Evolutionary conservation across 1,140 invertebrate genomes (phyloP).

Genomic region (Schlechtendalia chinensis): DNA sequence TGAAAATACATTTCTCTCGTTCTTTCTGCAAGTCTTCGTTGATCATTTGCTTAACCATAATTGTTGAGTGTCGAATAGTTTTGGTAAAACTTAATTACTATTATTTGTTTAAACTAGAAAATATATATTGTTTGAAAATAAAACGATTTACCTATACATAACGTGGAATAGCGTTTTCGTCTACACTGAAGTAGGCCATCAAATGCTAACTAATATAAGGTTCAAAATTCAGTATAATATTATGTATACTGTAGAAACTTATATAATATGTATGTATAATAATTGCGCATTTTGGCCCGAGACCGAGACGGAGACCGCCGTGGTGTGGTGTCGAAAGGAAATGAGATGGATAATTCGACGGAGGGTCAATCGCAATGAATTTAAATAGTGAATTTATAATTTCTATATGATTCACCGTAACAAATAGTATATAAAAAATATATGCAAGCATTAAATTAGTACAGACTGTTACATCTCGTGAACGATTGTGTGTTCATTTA

Average conservation of each 20-base stretch:
- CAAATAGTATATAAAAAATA: too few species aligned
- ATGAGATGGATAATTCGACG: background rate
- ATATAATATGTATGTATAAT: background rate
- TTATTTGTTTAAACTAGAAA: too few species aligned
- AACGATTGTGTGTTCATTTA: too few species aligned
- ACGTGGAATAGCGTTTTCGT: too few species aligned
- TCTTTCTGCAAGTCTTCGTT: constrained; percentile 68
- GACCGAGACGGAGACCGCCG: background rate
- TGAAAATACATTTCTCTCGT: constrained; percentile 72
- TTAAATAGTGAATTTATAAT: constrained; percentile 7
- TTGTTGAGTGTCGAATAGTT: background rate
- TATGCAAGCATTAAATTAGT: too few species aligned
- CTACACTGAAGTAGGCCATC: too few species aligned
- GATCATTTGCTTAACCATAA: background rate
- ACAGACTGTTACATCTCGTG: too few species aligned
- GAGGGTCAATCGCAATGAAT: background rate
- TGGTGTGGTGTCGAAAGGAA: background rate
- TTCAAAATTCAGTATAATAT: too few species aligned
- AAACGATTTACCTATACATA: too few species aligned
- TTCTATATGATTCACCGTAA: background rate
- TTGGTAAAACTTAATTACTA: too few species aligned
- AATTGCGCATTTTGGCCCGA: background rate
- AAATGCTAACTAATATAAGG: too few species aligned
- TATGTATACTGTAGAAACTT: background rate
- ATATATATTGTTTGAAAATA: too few species aligned